Percentiles rank a stretch among this genome's conserved stretches.
phyloP scores from a whole-genome alignment of 2,113 vertebrate genomes.

The Dicerorhinus sumatrensis region DNA sequence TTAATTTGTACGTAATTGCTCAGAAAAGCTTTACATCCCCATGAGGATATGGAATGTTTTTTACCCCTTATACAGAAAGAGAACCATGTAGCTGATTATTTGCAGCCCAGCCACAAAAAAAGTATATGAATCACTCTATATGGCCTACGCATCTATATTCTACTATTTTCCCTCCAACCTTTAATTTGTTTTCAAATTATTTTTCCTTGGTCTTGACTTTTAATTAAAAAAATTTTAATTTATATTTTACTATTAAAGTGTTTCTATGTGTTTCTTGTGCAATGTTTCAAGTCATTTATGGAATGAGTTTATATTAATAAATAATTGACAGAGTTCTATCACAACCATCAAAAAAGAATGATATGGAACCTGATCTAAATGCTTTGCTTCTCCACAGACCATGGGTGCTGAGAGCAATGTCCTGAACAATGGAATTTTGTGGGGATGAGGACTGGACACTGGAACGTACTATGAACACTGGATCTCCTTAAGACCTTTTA shows the following conservation, averaged over 20 bases:
- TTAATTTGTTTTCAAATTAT: background rate
- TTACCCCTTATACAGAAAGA: background rate
- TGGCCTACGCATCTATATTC: background rate
- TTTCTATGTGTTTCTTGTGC: background rate
- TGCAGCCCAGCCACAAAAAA: background rate
- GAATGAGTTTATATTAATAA: slow-evolving; percentile 14
- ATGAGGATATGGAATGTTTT: background rate
- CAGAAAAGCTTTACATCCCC: background rate
- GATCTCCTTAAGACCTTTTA: background rate
- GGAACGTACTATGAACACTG: background rate
- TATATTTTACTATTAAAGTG: background rate
- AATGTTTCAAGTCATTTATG: background rate
- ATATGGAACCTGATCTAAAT: background rate
- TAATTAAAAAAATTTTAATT: background rate
- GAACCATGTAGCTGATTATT: slow-evolving; percentile 1
- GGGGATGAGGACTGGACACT: background rate
- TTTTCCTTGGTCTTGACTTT: background rate
- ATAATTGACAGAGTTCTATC: background rate
- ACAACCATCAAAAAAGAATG: background rate
- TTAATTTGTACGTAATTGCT: background rate
- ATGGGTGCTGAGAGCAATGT: background rate
- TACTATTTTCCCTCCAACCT: background rate
- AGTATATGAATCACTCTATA: background rate
- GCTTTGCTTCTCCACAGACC: background rate
- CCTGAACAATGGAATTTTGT: background rate